Evolutionary conservation across 2,113 vertebrate species (phyloP).

Genomic region (Marmota monax): DNA sequence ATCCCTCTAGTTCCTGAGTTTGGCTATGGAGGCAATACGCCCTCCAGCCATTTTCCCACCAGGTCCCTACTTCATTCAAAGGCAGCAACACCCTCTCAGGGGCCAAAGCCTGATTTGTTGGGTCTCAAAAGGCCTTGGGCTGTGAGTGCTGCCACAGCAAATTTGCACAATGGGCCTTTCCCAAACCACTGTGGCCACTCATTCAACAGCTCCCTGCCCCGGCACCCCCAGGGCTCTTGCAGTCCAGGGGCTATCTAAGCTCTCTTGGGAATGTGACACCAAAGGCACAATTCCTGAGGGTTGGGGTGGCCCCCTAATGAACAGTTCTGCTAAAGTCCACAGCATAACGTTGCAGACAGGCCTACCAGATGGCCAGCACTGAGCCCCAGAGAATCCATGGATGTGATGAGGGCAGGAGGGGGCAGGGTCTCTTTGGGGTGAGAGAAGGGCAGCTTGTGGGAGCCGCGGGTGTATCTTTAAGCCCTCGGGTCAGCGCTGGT

Average conservation of each 20-base stretch:
- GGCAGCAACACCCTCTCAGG: background rate
- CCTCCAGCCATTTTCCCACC: background rate
- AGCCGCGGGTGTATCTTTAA: background rate
- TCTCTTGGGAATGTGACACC: background rate
- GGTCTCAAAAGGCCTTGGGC: background rate
- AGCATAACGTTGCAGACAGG: background rate
- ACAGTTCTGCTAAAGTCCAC: background rate
- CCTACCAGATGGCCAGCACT: background rate
- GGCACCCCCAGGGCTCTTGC: background rate
- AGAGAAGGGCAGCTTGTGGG: background rate
- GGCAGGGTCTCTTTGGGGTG: background rate
- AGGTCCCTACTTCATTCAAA: background rate
- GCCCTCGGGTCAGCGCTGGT: background rate
- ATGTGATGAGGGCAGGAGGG: background rate
- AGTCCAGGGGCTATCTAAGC: background rate
- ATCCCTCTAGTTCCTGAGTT: background rate
- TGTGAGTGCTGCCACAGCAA: background rate
- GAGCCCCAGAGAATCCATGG: background rate
- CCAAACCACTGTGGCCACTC: rapidly evolving
- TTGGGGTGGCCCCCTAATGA: too few relatives aligned
- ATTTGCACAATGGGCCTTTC: background rate
- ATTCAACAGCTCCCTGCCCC: background rate
- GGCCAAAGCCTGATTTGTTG: background rate
- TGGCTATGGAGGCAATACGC: background rate
- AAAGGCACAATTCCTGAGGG: background rate